Conservation (phyloP, 2,113 vertebrate species). For the Planiliza haematocheilus region DNA sequence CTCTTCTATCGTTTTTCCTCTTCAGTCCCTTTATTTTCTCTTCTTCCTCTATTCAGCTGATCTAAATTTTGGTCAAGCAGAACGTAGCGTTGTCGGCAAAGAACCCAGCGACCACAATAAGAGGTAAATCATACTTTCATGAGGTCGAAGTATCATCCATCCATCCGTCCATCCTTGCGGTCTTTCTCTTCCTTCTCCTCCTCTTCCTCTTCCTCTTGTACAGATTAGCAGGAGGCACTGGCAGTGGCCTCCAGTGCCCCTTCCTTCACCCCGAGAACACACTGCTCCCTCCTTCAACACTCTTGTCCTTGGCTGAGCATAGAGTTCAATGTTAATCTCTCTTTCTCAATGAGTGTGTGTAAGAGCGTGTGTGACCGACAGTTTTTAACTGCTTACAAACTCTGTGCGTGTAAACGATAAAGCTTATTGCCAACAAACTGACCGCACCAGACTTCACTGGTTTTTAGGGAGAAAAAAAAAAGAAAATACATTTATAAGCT, state of each 20-base stretch:
- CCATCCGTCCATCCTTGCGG: neutral
- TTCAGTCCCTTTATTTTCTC: no score
- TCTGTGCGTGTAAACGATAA: slow-evolving; percentile 10
- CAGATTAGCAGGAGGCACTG: slow-evolving; percentile 77
- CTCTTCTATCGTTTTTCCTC: no score
- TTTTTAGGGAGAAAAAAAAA: no score
- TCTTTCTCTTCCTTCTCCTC: slow-evolving; percentile 4
- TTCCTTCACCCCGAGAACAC: slow-evolving; percentile 83
- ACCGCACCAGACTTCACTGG: neutral
- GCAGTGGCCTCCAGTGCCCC: slow-evolving; percentile 77
- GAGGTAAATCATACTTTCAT: no score
- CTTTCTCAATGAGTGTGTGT: slow-evolving; percentile 50
- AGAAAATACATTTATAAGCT: no score
- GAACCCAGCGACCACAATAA: no score
- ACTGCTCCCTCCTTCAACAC: slow-evolving; percentile 68
- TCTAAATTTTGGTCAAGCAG: no score
- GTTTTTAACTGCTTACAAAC: neutral
- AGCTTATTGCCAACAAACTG: neutral
- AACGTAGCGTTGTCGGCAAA: no score
- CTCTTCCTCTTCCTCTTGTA: slow-evolving; percentile 48
- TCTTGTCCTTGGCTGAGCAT: slow-evolving; percentile 66
- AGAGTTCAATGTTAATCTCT: slow-evolving; percentile 55
- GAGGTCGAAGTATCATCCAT: no score
- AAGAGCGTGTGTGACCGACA: slow-evolving; percentile 15
- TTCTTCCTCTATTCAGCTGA: no score